Evolutionary conservation across 2,113 vertebrate species (phyloP), one percentile per base, ranked within the genome.

Genomic region (Mormyrus lacerda): DNA sequence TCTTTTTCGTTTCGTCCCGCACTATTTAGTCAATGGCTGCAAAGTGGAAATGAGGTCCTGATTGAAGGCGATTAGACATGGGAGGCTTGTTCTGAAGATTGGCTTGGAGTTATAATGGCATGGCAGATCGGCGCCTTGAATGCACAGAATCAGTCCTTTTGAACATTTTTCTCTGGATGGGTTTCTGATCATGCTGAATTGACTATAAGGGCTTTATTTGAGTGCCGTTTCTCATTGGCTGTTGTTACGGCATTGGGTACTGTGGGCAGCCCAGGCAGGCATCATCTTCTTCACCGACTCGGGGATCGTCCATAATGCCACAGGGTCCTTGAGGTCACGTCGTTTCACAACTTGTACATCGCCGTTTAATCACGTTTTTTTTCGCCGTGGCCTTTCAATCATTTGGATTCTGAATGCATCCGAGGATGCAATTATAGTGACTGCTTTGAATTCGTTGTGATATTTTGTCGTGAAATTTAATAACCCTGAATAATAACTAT

Each of bases 51-150:
- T 61, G 45, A 53, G 44, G 55, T 88, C 87, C 47, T 61, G 83
- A 91, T 69, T 90, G 65, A 88, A 91, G 69, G 58, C 83, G 88
- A 91, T 92, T 92, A 91, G 89, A 89, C 88, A 92, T 89, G 90
- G 91, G 87, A 89, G 84, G 48, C 84, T 90, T 90, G 89, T 31
- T 84, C 90, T 90, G 90, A 85, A 90, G 89, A 88, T 88, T 89
- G 89, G 90, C 79, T 79, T 45, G 87, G 53, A 88, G 87, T 85
- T 47, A 47, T 73, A 42, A 21, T 35, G 89, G 87, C 27, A 86
- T 65, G 87, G 31, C 11, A 42, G 51, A 44, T 65, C 55, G 19
- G 51, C 24, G 7, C 53, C 31, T 44, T 61, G 55, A 31, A 50
- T 61, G 45, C 82, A 89, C 45, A 69, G 79, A 51, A 53, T 35